Base-by-base conservation (phyloP, 2,888 invertebrate species). In the Schizotus pectinicornis region DNA sequence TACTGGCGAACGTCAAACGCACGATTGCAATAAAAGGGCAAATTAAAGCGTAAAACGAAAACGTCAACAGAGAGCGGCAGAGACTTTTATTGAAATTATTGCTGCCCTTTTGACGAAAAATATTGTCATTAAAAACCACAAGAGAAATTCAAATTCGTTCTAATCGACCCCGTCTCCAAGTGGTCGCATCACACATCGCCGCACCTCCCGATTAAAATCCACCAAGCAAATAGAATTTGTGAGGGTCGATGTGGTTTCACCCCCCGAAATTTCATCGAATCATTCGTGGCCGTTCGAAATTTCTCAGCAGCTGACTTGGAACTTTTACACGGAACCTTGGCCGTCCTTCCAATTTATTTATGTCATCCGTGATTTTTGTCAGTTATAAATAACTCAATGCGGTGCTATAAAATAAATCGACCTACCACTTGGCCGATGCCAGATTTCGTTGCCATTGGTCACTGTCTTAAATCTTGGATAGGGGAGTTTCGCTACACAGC, bases 271-370 rank as follows among this genome's bases (percentile, higher is more conserved):
- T 32, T n/a, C 30, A 43, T 31, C 31, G n/a, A 12, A 8, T 7
- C 5, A 43, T 31, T 34, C 30, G 31, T 11, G 8, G n/a, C 37
- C 33, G 36, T 35, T 6, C 11, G 2, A 2, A 35, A 9, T 35
- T 6, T 11, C 6, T 6, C 36, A n/a, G 36, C n/a, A 35, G 11
- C n/a, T n/a, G 36, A 35, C n/a, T 35, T 3, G 9, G 36, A 6
- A 35, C 3, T 35, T 35, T n/a, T 35, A 35, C 11, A n/a, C 36
- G 36, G 22, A 33, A 39, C 51, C 50, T 61, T 57, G 60, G 47
- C 46, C 49, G 49, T 49, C 56, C 46, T 61, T 53, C 61, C 61
- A 57, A 57, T 51, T 54, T 61, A 58, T 61, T 61, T 58, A 42
- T 58, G 57, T 61, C 58, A 53, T 9, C 32, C 39, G 41, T 52